A percentile compares a stretch with the other conserved stretches of the same genome.
Conservation (phyloP, 1,140 invertebrate species). For the Lithobius niger region DNA sequence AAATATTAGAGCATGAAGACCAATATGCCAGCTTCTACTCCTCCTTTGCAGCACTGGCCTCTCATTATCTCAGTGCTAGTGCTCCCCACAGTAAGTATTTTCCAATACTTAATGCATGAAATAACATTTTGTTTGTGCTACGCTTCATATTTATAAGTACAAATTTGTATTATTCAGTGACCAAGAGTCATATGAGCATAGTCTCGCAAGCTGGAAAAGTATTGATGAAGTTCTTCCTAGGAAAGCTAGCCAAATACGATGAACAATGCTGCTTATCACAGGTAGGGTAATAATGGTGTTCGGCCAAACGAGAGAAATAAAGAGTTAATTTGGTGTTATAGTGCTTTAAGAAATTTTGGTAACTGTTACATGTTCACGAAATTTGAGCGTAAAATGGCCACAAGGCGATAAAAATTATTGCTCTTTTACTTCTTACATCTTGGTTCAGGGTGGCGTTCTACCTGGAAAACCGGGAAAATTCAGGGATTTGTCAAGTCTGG, state of each 20-base stretch:
- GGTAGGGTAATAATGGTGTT: constrained; percentile 19
- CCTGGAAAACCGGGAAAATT: too few relatives aligned
- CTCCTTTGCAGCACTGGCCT: constrained; percentile 54
- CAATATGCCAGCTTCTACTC: constrained; percentile 60
- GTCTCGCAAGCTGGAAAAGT: constrained; percentile 43
- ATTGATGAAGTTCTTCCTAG: constrained; percentile 41
- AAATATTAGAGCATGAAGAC: constrained; percentile 56
- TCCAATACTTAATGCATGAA: not conserved
- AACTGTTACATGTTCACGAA: not conserved
- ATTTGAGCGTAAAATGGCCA: not conserved
- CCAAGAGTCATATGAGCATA: constrained; percentile 40
- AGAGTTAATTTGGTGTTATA: not conserved
- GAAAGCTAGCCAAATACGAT: constrained; percentile 34
- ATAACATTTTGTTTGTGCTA: not conserved
- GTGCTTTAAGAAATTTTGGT: not conserved
- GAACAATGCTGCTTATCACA: constrained; percentile 29
- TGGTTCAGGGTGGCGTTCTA: too few relatives aligned
- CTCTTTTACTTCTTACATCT: not conserved
- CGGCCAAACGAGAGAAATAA: not conserved
- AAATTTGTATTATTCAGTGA: constrained; percentile 35
- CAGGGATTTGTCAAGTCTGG: too few relatives aligned
- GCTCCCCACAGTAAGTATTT: constrained; percentile 8
- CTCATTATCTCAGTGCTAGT: constrained; percentile 53
- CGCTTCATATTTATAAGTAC: too few relatives aligned
- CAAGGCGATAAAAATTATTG: not conserved